A percentile compares a stretch with the other conserved stretches of the same genome.
These are phyloP conservation scores for Steinernema carpocapsae DNA, from an alignment of 2,888 invertebrate species.

Conservation along the genomic window DNA sequence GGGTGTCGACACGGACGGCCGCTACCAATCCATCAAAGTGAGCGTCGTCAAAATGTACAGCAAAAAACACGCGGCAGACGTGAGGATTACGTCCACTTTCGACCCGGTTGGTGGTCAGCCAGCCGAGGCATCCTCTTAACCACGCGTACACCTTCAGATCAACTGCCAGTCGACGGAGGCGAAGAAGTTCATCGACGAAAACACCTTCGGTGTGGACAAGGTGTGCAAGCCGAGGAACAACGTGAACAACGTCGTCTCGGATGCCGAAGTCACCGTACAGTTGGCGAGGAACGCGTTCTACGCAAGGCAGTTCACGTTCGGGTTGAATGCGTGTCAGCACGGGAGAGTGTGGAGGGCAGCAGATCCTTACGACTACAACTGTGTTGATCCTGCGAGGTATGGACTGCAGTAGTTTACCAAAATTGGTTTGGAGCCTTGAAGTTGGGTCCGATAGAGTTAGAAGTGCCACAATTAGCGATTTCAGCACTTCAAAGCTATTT, in stretches of 20 bases:
- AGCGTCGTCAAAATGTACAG: slow-evolving; percentile 45
- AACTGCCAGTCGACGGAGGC: slow-evolving; percentile 45
- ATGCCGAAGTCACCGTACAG: slow-evolving; percentile 6
- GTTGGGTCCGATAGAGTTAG: neutral
- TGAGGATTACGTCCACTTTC: slow-evolving; percentile 51
- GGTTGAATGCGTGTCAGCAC: slow-evolving; percentile 35
- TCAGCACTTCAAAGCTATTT: too few species aligned
- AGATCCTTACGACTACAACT: slow-evolving; percentile 66
- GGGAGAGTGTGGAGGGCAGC: slow-evolving; percentile 56
- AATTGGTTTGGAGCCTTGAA: neutral
- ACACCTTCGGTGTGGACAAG: slow-evolving; percentile 37
- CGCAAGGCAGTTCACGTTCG: slow-evolving; percentile 32
- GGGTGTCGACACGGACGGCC: slow-evolving; percentile 42
- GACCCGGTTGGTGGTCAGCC: slow-evolving; percentile 49
- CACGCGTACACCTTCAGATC: neutral
- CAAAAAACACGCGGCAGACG: slow-evolving; percentile 44
- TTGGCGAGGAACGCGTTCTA: neutral
- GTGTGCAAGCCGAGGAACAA: slow-evolving; percentile 36
- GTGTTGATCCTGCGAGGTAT: slow-evolving; percentile 54
- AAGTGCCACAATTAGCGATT: too few species aligned
- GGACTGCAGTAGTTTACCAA: neutral
- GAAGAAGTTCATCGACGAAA: slow-evolving; percentile 29
- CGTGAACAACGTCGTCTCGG: slow-evolving; percentile 18
- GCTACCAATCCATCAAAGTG: slow-evolving; percentile 50
- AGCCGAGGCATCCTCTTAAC: too few species aligned